These are phyloP conservation scores for Stichopus chloronotus DNA, from an alignment of 35 echinoderm and acorn worm species.

Conservation along the genomic window DNA sequence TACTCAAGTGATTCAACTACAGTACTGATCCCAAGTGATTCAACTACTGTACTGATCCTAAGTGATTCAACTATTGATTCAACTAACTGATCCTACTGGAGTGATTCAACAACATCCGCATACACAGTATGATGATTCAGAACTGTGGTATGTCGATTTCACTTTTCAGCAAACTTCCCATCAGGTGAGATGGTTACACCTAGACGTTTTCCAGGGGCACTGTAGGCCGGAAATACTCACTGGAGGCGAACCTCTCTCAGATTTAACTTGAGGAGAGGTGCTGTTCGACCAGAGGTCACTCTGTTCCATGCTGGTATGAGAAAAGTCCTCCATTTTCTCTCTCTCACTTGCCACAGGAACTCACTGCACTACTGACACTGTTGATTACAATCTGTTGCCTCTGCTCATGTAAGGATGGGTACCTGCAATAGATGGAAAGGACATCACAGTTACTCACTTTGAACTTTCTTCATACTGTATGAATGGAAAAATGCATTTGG, in stretches of 20 bases:
- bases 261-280: slow-evolving; percentile 62
- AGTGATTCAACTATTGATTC: too few species aligned
- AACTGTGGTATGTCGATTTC: neutral
- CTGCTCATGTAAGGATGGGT: neutral
- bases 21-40: too few species aligned
- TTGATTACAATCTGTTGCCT: neutral
- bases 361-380: neutral
- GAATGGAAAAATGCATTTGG: too few species aligned
- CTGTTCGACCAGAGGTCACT: slow-evolving; percentile 62
- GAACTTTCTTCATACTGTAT: too few species aligned
- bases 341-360: neutral
- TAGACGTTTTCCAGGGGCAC: neutral
- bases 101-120: too few species aligned
- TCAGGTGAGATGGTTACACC: neutral
- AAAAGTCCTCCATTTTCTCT: slow-evolving; percentile 40
- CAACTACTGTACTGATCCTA: too few species aligned
- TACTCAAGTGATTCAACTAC: too few species aligned
- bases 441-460: too few species aligned
- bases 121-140: neutral
- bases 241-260: slow-evolving; percentile 42
- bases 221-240: neutral
- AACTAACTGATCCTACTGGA: too few species aligned
- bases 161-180: neutral
- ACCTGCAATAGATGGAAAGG: neutral
- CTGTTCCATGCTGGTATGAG: slow-evolving; percentile 36